phyloP scores from a whole-genome alignment of 2,888 invertebrate species.

The Amblyjoppa proteus region DNA sequence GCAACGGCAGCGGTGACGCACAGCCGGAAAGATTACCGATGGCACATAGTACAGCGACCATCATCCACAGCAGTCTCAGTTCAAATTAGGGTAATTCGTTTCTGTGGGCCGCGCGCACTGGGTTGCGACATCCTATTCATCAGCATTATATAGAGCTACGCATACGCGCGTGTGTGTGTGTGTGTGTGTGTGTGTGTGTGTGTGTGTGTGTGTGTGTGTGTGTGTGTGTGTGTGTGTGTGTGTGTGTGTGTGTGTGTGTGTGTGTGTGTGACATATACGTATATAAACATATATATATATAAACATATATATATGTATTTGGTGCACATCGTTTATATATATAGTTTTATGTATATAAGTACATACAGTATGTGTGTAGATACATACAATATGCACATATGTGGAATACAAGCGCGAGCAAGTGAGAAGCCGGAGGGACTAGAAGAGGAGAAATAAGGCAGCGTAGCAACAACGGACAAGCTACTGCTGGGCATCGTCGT shows the following conservation, averaged over 20 bases:
- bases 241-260: no score
- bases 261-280: no score
- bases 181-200: no score
- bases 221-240: no score
- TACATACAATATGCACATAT: not conserved
- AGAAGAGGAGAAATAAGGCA: not conserved
- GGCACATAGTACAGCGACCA: conserved; percentile 19
- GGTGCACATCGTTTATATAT: no score
- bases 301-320: no score
- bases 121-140: conserved; percentile 59
- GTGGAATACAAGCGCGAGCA: conserved; percentile 1
- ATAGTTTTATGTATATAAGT: no score
- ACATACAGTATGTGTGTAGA: no score
- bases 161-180: no score
- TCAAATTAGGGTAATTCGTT: conserved; percentile 62
- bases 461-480: conserved; percentile 14
- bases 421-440: not conserved
- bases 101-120: conserved; percentile 32
- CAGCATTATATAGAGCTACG: conserved; percentile 4
- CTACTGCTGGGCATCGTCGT: not conserved
- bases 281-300: no score
- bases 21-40: conserved; percentile 55
- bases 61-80: conserved; percentile 36
- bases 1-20: conserved; percentile 40
- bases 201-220: no score